phyloP scores from a whole-genome alignment of 1,140 invertebrate genomes.

The Brachionus sp. region DNA sequence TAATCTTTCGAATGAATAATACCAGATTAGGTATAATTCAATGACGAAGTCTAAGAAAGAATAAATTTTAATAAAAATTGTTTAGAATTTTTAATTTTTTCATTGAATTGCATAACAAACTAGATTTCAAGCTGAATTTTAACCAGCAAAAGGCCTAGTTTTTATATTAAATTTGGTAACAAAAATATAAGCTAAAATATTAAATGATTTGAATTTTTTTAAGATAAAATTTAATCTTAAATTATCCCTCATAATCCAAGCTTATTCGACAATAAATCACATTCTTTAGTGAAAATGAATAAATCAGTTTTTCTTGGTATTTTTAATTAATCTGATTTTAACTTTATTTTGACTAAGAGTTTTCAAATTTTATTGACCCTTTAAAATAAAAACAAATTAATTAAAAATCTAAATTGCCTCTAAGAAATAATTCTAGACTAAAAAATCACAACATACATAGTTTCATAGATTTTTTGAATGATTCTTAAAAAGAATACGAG shows the following conservation, averaged over 20 bases:
- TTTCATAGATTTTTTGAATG: background rate
- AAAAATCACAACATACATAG: background rate
- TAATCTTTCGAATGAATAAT: background rate
- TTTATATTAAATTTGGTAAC: background rate
- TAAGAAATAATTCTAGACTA: background rate
- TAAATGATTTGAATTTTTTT: background rate
- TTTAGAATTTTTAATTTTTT: background rate
- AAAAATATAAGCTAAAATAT: no score
- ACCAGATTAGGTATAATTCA: constrained; percentile 1
- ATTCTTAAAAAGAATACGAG: background rate
- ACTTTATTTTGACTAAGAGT: background rate
- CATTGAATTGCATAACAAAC: background rate
- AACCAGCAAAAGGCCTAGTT: background rate
- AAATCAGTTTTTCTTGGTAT: background rate
- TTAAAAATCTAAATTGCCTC: background rate
- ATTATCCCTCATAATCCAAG: background rate
- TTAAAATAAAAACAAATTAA: background rate
- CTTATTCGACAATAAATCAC: background rate
- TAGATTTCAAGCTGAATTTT: background rate
- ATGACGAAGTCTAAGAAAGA: background rate
- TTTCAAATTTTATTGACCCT: background rate
- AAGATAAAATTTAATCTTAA: background rate
- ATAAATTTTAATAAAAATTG: constrained; percentile 13
- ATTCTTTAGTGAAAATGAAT: background rate
- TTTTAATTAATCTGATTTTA: background rate